A percentile compares a stretch with the other conserved stretches of the same genome.
These are phyloP conservation scores for Lepidothrix coronata DNA, from an alignment of 2,113 vertebrate genomes.

Conservation along the genomic window DNA sequence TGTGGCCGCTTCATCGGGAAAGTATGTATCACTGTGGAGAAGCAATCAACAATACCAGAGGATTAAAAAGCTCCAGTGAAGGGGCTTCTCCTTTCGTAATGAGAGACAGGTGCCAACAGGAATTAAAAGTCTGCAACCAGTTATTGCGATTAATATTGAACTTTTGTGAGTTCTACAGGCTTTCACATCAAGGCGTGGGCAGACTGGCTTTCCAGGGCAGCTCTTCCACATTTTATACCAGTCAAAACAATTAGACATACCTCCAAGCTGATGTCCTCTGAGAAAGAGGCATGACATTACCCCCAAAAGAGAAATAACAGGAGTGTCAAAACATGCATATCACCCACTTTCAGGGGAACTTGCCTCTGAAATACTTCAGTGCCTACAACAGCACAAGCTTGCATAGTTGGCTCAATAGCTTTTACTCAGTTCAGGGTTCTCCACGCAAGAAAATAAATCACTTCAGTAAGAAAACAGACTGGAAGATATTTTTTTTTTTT, in stretches of 20 bases:
- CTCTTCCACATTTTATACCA: constrained; percentile 46
- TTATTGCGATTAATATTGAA: constrained; percentile 19
- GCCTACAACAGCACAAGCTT: neutral
- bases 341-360: neutral
- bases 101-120: constrained; percentile 12
- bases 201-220: neutral
- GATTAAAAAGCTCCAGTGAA: neutral
- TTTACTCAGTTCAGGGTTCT: neutral
- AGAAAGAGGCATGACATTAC: constrained; percentile 23
- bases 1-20: neutral
- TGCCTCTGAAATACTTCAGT: constrained; percentile 6
- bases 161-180: neutral
- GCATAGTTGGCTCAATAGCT: neutral
- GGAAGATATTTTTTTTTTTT: neutral
- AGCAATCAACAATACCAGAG: neutral
- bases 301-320: constrained; percentile 23
- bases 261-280: neutral
- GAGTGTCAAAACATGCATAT: constrained; percentile 45
- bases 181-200: neutral
- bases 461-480: neutral
- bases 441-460: neutral
- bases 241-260: constrained; percentile 58
- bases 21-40: neutral
- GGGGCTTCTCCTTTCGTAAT: neutral
- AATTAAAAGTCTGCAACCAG: constrained; percentile 33